phyloP scores from a whole-genome alignment of 2,797 vertebrate species.

The Rhynchotus rufescens region DNA sequence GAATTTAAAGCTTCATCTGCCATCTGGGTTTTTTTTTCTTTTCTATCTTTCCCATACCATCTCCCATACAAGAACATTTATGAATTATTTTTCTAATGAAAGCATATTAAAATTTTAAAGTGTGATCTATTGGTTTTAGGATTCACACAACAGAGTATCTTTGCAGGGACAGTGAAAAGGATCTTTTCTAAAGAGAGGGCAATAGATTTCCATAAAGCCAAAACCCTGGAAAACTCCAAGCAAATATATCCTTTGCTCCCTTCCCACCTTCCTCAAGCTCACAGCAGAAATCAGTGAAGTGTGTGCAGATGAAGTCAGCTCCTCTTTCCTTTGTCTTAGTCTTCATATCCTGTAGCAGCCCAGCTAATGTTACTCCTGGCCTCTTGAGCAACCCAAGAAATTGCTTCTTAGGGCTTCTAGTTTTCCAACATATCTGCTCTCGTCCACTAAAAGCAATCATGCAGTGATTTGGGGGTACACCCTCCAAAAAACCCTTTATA shows the following conservation, averaged over 20 bases:
- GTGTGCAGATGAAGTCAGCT: neutral
- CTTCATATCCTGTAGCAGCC: neutral
- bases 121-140: neutral
- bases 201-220: neutral
- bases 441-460: neutral
- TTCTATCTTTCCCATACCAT: neutral
- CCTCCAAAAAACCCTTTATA: neutral
- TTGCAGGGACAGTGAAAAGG: neutral
- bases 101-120: neutral
- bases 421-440: neutral
- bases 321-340: neutral
- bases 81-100: neutral
- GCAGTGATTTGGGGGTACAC: neutral
- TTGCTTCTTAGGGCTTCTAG: neutral
- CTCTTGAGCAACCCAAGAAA: neutral
- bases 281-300: neutral
- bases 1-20: neutral
- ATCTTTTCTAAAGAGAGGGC: neutral
- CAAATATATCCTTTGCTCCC: neutral
- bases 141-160: accelerated
- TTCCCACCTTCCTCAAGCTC: neutral
- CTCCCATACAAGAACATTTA: neutral
- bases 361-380: neutral
- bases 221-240: neutral
- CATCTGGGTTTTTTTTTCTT: neutral